Conservation (phyloP, 2,888 invertebrate genomes). For the Thymelicus acteon region DNA sequence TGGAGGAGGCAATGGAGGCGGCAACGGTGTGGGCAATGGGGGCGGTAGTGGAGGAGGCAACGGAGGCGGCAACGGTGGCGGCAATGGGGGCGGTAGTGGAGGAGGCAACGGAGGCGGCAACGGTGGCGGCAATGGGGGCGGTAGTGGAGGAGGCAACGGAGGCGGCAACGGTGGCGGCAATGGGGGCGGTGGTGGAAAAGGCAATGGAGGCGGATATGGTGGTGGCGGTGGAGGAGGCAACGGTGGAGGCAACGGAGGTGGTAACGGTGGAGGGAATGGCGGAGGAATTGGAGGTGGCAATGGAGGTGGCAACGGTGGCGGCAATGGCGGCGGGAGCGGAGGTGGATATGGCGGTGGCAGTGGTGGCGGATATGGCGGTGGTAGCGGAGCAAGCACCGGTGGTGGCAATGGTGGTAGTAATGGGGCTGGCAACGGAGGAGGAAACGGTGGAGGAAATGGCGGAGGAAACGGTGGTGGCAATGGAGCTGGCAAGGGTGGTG, state of each 20-base stretch:
- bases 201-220: constrained; percentile 40
- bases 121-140: too few relatives aligned
- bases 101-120: neutral
- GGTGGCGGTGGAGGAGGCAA: constrained; percentile 38
- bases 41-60: constrained; percentile 20
- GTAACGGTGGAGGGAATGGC: constrained; percentile 45
- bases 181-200: constrained; percentile 42
- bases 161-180: constrained; percentile 39
- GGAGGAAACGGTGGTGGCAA: too few relatives aligned
- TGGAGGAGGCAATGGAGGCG: constrained; percentile 10
- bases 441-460: too few relatives aligned
- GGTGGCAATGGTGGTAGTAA: constrained; percentile 41
- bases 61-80: constrained; percentile 40
- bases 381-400: constrained; percentile 37
- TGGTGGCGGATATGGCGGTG: constrained; percentile 21
- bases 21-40: constrained; percentile 35
- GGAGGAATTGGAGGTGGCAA: constrained; percentile 45
- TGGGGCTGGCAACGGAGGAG: constrained; percentile 23
- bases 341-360: constrained; percentile 40
- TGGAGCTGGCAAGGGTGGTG: too few relatives aligned
- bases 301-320: constrained; percentile 43
- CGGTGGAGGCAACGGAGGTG: constrained; percentile 42
- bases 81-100: constrained; percentile 33
- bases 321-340: constrained; percentile 2
- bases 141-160: too few relatives aligned